phyloP scores from a whole-genome alignment of 2,797 vertebrate species.

The Acanthiza pusilla region DNA sequence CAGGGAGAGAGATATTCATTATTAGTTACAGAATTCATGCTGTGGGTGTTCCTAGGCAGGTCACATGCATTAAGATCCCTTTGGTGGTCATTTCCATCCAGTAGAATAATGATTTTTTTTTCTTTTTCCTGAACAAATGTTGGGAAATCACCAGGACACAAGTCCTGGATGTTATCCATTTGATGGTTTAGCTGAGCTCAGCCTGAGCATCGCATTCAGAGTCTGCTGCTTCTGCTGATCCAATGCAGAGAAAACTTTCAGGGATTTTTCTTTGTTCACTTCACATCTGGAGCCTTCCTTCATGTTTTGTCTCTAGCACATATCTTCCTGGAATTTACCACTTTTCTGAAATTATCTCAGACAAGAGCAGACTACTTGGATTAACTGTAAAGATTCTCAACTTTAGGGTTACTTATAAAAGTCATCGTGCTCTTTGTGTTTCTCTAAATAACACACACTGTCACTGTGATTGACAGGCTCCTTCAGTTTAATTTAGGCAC shows the following conservation, averaged over 20 bases:
- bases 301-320: background rate
- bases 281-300: background rate
- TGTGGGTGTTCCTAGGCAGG: background rate
- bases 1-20: background rate
- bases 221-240: background rate
- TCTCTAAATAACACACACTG: background rate
- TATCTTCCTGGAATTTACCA: background rate
- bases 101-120: background rate
- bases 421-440: background rate
- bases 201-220: background rate
- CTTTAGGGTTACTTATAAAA: background rate
- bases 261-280: background rate
- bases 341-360: background rate
- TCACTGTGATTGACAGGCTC: background rate
- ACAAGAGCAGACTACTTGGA: background rate
- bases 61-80: background rate
- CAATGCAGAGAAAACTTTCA: background rate
- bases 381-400: background rate
- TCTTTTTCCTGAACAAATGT: background rate
- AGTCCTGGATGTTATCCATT: background rate
- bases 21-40: background rate
- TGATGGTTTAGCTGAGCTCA: background rate
- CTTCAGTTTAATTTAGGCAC: background rate
- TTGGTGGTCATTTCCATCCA: background rate
- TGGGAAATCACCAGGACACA: background rate